phyloP scores from a whole-genome alignment of 1,140 invertebrate species.

The Penaeus vannamei region DNA sequence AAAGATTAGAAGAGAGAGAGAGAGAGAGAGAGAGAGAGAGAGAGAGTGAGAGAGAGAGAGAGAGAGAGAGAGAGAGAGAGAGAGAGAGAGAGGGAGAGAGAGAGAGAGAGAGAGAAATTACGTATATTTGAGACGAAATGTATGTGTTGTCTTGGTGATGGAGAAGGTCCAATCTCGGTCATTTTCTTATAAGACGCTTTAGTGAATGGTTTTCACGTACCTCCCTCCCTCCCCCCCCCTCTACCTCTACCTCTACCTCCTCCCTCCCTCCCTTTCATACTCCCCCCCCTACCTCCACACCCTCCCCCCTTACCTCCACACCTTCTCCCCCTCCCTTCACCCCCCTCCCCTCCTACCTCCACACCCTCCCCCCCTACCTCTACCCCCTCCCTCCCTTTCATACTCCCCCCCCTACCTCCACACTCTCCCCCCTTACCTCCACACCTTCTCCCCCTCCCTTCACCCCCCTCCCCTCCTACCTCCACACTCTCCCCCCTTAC shows the following conservation, averaged over 20 bases:
- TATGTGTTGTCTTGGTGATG: not conserved
- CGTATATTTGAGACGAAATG: not conserved
- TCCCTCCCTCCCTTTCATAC: constrained; percentile 5
- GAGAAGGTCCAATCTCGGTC: no score
- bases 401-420: not conserved
- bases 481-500: not conserved
- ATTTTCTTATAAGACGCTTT: no score
- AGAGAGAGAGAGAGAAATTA: not conserved
- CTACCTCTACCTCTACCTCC: not conserved
- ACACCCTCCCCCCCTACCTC: not conserved
- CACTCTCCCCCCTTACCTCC: not conserved
- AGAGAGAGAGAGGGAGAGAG: no score
- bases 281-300: not conserved
- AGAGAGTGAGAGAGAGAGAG: constrained; percentile 41
- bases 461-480: no score
- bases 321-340: not conserved
- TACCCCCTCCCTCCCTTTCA: not conserved
- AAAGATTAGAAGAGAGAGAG: constrained; percentile 27
- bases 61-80: constrained; percentile 11
- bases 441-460: not conserved
- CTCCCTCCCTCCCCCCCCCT: not conserved
- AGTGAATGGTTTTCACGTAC: not conserved
- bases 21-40: constrained; percentile 43
- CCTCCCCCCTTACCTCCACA: not conserved
- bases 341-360: not conserved